These are phyloP conservation scores for Nycticorax nycticorax DNA, from an alignment of 2,113 vertebrate genomes.

Conservation along the genomic window DNA sequence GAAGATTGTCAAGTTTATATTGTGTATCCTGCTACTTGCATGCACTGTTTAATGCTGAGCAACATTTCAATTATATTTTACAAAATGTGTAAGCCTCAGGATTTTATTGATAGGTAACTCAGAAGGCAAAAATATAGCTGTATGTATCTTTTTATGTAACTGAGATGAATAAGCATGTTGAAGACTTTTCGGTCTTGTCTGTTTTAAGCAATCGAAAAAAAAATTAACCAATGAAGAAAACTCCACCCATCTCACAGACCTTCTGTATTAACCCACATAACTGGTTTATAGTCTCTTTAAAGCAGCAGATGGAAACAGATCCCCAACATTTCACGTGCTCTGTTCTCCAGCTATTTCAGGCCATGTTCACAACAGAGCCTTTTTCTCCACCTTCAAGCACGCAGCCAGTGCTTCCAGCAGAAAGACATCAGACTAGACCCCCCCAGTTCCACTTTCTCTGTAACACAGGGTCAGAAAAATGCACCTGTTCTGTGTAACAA, in stretches of 20 bases:
- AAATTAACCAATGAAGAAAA: not conserved
- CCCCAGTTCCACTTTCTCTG: not conserved
- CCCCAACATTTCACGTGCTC: fast-evolving
- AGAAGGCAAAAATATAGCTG: not conserved
- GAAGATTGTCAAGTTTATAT: not conserved
- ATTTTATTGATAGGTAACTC: not conserved
- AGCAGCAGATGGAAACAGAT: not conserved
- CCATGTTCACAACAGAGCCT: not conserved
- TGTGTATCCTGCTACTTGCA: not conserved
- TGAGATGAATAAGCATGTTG: not conserved
- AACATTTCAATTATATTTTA: not conserved
- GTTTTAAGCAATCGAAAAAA: not conserved
- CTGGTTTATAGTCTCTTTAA: not conserved
- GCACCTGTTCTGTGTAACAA: not conserved
- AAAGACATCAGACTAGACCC: not conserved
- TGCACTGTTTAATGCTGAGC: not conserved
- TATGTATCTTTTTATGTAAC: not conserved
- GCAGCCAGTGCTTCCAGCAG: not conserved
- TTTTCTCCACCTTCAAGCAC: not conserved
- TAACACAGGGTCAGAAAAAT: not conserved
- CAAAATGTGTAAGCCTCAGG: not conserved
- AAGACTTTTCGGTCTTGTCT: not conserved
- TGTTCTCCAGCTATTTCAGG: not conserved
- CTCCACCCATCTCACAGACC: not conserved
- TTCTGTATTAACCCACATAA: not conserved